Evolutionary conservation across 2,888 invertebrate genomes (phyloP).

Genomic region (Cosmia pyralina): DNA sequence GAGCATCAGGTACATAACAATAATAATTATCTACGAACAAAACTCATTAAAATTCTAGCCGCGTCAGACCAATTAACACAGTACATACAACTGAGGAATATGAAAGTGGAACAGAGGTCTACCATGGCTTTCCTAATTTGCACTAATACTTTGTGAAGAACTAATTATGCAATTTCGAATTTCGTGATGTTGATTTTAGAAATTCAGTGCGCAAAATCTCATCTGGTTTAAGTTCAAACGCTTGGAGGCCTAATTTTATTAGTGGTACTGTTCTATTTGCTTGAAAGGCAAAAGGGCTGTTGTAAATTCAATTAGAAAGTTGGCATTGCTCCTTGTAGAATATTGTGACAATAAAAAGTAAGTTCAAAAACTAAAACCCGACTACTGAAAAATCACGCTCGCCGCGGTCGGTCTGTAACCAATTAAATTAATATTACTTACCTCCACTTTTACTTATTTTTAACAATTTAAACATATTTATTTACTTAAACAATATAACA

Average conservation of each 20-base stretch:
- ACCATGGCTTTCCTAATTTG: conserved; percentile 39
- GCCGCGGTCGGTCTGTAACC: no score
- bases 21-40: not conserved
- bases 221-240: conserved; percentile 6
- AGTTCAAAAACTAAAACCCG: no score
- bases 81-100: conserved; percentile 17
- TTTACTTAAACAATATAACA: no score
- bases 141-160: conserved; percentile 27
- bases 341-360: no score
- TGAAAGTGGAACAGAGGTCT: conserved; percentile 46
- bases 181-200: conserved; percentile 40
- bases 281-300: not conserved
- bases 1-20: not conserved
- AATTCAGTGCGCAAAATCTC: conserved; percentile 18
- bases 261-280: not conserved
- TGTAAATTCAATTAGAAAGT: conserved; percentile 11
- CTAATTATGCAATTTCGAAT: conserved; percentile 31
- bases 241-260: conserved; percentile 20
- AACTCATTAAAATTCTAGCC: conserved; percentile 38
- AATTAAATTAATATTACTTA: no score
- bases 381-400: no score
- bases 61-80: conserved; percentile 55
- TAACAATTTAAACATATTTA: no score
- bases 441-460: no score
- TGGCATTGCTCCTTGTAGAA: not conserved